Conservation (phyloP, 2,113 vertebrate species). For the Misgurnus anguillicaudatus region DNA sequence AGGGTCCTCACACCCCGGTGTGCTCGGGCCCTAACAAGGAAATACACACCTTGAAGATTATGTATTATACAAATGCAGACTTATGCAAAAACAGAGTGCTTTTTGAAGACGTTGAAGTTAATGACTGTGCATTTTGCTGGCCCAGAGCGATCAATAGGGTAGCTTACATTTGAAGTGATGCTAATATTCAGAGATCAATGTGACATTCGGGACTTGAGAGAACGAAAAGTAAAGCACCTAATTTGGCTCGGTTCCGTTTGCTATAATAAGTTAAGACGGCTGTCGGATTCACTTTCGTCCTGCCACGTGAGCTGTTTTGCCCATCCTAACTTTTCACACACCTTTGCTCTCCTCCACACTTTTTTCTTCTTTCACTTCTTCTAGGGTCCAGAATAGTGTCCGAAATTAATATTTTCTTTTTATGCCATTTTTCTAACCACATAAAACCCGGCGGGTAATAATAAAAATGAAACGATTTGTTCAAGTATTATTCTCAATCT, state of each 20-base stretch:
- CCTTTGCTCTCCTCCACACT: slow-evolving; percentile 4
- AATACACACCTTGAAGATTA: slow-evolving; percentile 33
- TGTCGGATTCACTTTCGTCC: slow-evolving; percentile 70
- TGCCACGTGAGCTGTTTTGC: slow-evolving; percentile 63
- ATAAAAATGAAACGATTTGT: no score
- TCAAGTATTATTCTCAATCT: no score
- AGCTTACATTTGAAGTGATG: slow-evolving; percentile 41
- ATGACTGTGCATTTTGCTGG: slow-evolving; percentile 56
- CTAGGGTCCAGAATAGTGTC: background rate
- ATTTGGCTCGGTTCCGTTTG: slow-evolving; percentile 68
- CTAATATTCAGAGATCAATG: slow-evolving; percentile 47
- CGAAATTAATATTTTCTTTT: no score
- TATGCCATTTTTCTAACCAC: no score
- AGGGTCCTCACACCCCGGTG: no score
- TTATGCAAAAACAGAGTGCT: slow-evolving; percentile 42
- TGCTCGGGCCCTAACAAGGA: no score
- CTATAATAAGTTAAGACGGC: slow-evolving; percentile 74
- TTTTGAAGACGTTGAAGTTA: slow-evolving; percentile 47
- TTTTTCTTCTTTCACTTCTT: slow-evolving; percentile 31
- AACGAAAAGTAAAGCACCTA: slow-evolving; percentile 67
- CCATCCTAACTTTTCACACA: slow-evolving; percentile 46
- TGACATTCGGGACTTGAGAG: slow-evolving; percentile 56
- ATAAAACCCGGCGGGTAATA: no score
- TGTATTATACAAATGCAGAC: slow-evolving; percentile 52
- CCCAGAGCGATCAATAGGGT: slow-evolving; percentile 46